These are phyloP conservation scores for Hyppa rectilinea DNA, from an alignment of 2,888 invertebrate species.

Conservation along the genomic window DNA sequence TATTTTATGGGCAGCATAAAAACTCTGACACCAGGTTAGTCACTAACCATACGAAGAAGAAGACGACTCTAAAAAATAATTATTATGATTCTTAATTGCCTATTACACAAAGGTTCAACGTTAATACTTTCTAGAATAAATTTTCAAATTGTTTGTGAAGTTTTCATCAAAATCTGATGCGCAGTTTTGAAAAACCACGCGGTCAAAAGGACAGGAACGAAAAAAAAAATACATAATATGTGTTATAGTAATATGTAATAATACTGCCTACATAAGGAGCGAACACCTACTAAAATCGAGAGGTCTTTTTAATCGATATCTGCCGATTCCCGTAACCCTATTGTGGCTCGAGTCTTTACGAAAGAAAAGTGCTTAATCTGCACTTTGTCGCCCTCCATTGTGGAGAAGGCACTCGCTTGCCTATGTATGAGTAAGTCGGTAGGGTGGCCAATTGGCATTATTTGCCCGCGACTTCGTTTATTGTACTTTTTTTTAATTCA, in stretches of 20 bases:
- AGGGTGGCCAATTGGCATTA: no score
- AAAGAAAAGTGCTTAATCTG: conserved; percentile 85
- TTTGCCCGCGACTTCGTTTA: no score
- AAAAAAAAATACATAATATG: background rate
- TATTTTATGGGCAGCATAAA: no score
- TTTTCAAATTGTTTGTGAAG: background rate
- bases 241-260: no score
- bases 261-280: conserved; percentile 5
- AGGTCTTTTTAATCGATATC: conserved; percentile 57
- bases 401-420: conserved; percentile 62
- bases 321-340: conserved; percentile 55
- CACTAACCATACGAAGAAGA: no score
- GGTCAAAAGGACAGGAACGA: background rate
- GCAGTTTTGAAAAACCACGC: background rate
- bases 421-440: conserved; percentile 59
- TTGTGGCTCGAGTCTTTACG: conserved; percentile 53
- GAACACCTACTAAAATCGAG: conserved; percentile 26
- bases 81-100: background rate
- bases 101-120: background rate
- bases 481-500: no score
- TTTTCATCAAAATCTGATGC: background rate
- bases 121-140: background rate
- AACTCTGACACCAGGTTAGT: no score
- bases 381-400: conserved; percentile 76
- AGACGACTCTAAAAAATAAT: background rate